Conservation (phyloP, 2,797 vertebrate genomes). For the Parotocinclus haroldoi region DNA sequence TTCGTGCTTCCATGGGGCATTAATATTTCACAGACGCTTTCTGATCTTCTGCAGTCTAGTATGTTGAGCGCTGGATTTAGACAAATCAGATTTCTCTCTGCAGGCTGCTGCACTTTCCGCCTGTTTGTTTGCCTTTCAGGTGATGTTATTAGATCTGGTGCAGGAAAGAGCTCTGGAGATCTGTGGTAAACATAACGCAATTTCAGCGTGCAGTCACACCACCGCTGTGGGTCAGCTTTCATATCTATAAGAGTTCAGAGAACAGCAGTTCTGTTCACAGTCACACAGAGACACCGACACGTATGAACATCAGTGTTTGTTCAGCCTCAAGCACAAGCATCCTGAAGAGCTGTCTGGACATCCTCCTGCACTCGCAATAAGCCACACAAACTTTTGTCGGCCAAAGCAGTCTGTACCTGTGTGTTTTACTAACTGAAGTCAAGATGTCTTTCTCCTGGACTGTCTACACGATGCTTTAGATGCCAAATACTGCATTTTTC, state of each 20-base stretch:
- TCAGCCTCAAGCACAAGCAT: too few relatives aligned
- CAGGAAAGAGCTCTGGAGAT: conserved; percentile 51
- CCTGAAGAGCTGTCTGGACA: too few relatives aligned
- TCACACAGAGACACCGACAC: conserved; percentile 49
- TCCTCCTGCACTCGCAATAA: too few relatives aligned
- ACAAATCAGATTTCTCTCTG: conserved; percentile 24
- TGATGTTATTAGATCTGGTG: conserved; percentile 50
- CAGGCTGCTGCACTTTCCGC: conserved; percentile 8
- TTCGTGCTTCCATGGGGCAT: not conserved
- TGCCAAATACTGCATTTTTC: too few relatives aligned
- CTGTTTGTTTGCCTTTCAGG: too few relatives aligned
- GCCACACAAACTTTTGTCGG: too few relatives aligned
- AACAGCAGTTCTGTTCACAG: conserved; percentile 63
- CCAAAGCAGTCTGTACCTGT: too few relatives aligned
- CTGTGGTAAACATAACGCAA: conserved; percentile 69
- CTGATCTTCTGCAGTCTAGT: conserved; percentile 27
- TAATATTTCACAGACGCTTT: conserved; percentile 34
- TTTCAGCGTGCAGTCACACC: conserved; percentile 61
- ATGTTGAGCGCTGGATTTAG: conserved; percentile 19
- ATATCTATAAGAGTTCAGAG: conserved; percentile 52
- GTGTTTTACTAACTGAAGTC: too few relatives aligned
- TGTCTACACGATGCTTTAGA: too few relatives aligned
- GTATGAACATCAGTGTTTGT: conserved; percentile 18
- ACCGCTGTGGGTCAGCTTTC: conserved; percentile 65
- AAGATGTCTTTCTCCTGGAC: too few relatives aligned